These are phyloP conservation scores for Nemopilema nomurai DNA, from an alignment of 30 jellyfish, hydroid and myxozoan species.

Conservation along the genomic window DNA sequence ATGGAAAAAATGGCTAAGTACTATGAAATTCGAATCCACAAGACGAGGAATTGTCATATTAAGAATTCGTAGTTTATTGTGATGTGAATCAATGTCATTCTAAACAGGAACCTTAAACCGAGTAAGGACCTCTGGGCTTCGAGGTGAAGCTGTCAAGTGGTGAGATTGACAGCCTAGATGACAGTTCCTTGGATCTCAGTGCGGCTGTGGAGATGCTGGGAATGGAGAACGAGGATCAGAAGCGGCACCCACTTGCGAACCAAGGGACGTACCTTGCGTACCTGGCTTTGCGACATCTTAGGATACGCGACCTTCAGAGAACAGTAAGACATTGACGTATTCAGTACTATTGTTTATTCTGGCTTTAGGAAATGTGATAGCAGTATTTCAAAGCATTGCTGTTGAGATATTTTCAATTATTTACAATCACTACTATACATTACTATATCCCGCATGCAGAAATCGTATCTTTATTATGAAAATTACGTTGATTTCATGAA, in stretches of 20 bases:
- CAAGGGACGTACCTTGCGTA: conserved; percentile 78
- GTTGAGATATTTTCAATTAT: too few relatives aligned
- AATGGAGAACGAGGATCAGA: conserved; percentile 67
- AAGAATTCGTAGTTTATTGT: too few relatives aligned
- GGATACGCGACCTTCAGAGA: conserved; percentile 74
- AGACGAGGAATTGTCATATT: too few relatives aligned
- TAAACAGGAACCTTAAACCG: neutral
- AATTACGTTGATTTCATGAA: too few relatives aligned
- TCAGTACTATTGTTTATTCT: neutral
- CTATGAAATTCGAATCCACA: too few relatives aligned
- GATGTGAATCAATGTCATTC: neutral
- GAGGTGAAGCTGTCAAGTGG: conserved; percentile 66
- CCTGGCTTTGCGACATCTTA: conserved; percentile 68
- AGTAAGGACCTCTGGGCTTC: conserved; percentile 66
- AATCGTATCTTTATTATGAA: too few relatives aligned
- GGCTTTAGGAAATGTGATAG: too few relatives aligned
- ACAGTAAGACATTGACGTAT: conserved; percentile 45
- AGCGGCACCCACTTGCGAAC: conserved; percentile 64
- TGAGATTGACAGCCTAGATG: conserved; percentile 52
- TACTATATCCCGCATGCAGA: too few relatives aligned
- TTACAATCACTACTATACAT: too few relatives aligned
- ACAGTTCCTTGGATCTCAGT: conserved; percentile 63
- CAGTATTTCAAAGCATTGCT: too few relatives aligned
- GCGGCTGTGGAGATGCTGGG: conserved; percentile 84
- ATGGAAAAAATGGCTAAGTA: too few relatives aligned